phyloP scores from a whole-genome alignment of 2,888 invertebrate species.

The Hirtodrosophila confusa region DNA sequence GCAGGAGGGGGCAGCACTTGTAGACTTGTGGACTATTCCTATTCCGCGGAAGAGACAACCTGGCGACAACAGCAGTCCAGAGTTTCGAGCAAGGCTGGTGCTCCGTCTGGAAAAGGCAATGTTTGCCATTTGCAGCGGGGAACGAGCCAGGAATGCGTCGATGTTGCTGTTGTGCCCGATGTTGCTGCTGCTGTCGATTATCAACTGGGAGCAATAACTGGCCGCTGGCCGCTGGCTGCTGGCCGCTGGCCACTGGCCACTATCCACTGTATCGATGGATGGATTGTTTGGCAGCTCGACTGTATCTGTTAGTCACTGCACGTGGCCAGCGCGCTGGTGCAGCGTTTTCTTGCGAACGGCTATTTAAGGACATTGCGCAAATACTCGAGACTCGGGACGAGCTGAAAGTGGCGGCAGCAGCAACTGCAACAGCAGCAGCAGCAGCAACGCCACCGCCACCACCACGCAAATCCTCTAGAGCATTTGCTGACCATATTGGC shows the following conservation, averaged over 20 bases:
- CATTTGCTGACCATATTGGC: slow-evolving; percentile 77
- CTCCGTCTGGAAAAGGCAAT: slow-evolving; percentile 71
- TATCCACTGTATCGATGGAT: slow-evolving; percentile 64
- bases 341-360: slow-evolving; percentile 72
- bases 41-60: slow-evolving; percentile 81
- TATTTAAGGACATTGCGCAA: slow-evolving; percentile 79
- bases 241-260: no score
- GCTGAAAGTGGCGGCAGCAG: slow-evolving; percentile 16
- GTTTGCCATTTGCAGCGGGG: slow-evolving; percentile 75
- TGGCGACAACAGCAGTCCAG: slow-evolving; percentile 68
- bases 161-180: slow-evolving; percentile 34
- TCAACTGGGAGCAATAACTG: slow-evolving; percentile 78
- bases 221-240: slow-evolving; percentile 1
- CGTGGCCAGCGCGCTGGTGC: slow-evolving; percentile 66
- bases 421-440: background rate
- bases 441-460: slow-evolving; percentile 20
- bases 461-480: slow-evolving; percentile 81
- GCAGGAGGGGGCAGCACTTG: slow-evolving; percentile 4
- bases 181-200: slow-evolving; percentile 52
- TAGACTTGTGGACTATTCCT: slow-evolving; percentile 47
- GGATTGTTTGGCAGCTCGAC: slow-evolving; percentile 53
- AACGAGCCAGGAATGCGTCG: slow-evolving; percentile 73
- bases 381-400: slow-evolving; percentile 51
- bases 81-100: slow-evolving; percentile 37
- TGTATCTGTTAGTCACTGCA: slow-evolving; percentile 81